Conservation (phyloP, 2,888 invertebrate species). For the Drosophila histrio region DNA sequence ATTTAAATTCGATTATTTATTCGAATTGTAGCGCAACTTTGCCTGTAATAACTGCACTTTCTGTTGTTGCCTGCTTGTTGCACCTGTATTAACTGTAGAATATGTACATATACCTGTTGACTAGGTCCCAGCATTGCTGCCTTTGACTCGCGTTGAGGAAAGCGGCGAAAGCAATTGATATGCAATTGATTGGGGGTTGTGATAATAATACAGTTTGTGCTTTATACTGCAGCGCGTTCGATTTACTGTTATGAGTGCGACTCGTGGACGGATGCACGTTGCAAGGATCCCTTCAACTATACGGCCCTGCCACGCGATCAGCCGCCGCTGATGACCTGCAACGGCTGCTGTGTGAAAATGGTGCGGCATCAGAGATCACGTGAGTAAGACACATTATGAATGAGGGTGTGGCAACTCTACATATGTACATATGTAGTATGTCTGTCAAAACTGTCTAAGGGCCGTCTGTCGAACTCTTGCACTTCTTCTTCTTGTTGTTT, state of each 20-base stretch:
- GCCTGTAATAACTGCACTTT: neutral
- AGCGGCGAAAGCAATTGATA: conserved; percentile 1
- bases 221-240: conserved; percentile 88
- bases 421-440: no score
- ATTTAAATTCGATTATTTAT: no score
- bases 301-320: conserved; percentile 94
- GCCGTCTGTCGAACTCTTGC: no score
- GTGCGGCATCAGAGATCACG: conserved; percentile 95
- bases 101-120: neutral
- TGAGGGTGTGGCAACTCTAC: no score
- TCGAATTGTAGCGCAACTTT: neutral
- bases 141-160: conserved; percentile 21
- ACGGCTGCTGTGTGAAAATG: conserved; percentile 98
- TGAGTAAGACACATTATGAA: no score
- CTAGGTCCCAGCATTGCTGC: conserved; percentile 20
- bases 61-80: conserved; percentile 12
- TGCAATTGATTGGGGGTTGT: neutral
- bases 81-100: conserved; percentile 1
- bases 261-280: conserved; percentile 94
- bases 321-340: conserved; percentile 94
- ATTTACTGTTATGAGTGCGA: conserved; percentile 98
- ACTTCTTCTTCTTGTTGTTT: neutral
- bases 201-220: conserved; percentile 37
- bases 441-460: no score
- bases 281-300: conserved; percentile 97